Base-by-base conservation (phyloP, 2,113 vertebrate genomes). In the Chinchilla lanigera region DNA sequence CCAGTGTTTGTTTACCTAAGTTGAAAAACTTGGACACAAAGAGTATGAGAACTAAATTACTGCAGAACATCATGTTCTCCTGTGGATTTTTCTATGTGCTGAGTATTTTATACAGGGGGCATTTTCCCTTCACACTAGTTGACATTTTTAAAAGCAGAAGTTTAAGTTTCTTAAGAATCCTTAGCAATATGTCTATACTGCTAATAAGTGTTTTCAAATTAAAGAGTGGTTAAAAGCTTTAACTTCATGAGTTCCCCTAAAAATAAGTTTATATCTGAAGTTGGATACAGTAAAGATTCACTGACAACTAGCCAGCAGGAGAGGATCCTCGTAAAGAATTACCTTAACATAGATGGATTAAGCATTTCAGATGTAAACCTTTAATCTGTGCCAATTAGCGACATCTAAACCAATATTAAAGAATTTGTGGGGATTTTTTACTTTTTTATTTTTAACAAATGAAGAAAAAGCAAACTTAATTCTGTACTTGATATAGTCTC, bases 191-290 rank as follows among this genome's bases (percentile, higher is more conserved):
- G 20, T 71, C 24, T 30, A 2, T 80, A 63, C 75, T 54, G 69
- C 35, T 50, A 86, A 69, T 88, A 90, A 85, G 35, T 85, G n/a
- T 87, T 97, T 96, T 78, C 77, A 92, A 75, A 86, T 91, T 91
- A 12, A 44, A 89, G 54, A 92, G 35, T 30, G 16, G 35, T 81
- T 90, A 84, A 87, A 86, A 85, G 41, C 71, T 92, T 95, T 92
- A 93, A 63, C 60, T 93, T 90, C 13, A 11, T 93, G n/a, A 82
- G 60, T 83, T 93, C 82, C 95, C 67, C 89, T 94, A 44, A 94
- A 93, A 87, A 16, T 73, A 61, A 93, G 35, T 7, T 77, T 96
- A n/a, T 28, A 19, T 50, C 41, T 54, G 38, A 96, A 95, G 73
- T 61, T 77, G 44, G 54, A 28, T 38, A 90, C 50, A 69, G 5